These are phyloP conservation scores for Drosophila lini DNA, from an alignment of 1,140 invertebrate species.

Conservation along the genomic window DNA sequence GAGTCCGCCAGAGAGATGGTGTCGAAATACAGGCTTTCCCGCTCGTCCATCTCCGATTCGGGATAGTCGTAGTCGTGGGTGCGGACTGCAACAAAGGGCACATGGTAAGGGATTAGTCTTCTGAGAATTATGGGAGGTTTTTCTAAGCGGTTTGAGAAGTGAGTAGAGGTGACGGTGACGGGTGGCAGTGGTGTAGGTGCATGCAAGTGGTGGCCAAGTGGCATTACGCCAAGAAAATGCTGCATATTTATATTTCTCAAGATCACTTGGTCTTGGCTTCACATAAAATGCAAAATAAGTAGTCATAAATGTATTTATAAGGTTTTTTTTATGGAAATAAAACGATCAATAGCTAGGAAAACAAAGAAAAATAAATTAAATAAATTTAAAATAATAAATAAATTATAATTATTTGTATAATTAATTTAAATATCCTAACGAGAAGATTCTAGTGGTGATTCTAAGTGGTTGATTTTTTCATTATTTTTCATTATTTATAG, in stretches of 20 bases:
- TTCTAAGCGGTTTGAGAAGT: neutral
- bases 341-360: neutral
- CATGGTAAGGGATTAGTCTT: constrained; percentile 38
- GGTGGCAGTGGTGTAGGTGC: neutral
- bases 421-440: too few species aligned
- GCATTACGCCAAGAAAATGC: constrained; percentile 1
- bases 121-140: neutral
- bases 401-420: too few species aligned
- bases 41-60: constrained; percentile 83
- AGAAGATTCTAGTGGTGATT: too few species aligned
- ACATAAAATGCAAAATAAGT: neutral
- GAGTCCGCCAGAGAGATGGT: constrained; percentile 83
- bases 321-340: neutral
- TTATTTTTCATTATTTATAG: too few species aligned
- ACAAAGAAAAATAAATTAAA: neutral
- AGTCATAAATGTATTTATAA: neutral
- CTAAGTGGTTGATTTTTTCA: too few species aligned
- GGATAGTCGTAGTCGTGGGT: constrained; percentile 83
- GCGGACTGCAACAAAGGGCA: constrained; percentile 69
- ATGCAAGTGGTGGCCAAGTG: constrained; percentile 2
- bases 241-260: constrained; percentile 14
- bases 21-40: constrained; percentile 82
- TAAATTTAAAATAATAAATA: too few species aligned
- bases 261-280: neutral
- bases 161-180: neutral